Evolutionary conservation across 2,113 vertebrate genomes (phyloP).

Genomic region (Octodon degus): DNA sequence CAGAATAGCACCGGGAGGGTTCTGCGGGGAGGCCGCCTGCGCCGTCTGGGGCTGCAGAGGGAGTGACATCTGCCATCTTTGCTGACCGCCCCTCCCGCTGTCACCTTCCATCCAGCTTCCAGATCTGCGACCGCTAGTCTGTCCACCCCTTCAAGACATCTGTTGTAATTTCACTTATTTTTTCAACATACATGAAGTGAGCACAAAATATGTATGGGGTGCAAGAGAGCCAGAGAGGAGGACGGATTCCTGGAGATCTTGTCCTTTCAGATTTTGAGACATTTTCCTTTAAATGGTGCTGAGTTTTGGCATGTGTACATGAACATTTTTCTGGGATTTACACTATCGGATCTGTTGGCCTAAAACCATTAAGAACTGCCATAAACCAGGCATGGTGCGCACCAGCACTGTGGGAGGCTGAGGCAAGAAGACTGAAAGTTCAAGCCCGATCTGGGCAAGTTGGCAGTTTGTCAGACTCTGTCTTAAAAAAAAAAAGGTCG

Average conservation of each 20-base stretch:
- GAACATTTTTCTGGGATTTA: neutral
- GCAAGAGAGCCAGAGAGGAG: neutral
- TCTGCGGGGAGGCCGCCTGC: neutral
- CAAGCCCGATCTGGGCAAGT: neutral
- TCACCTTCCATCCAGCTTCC: neutral
- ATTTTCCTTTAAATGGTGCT: neutral
- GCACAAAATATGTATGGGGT: neutral
- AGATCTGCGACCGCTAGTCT: neutral
- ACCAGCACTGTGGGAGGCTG: neutral
- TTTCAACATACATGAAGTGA: neutral
- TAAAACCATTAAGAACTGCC: neutral
- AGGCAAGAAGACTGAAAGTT: neutral
- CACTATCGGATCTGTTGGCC: neutral
- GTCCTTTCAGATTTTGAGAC: neutral
- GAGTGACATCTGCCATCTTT: neutral
- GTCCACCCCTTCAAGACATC: neutral
- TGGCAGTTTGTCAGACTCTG: neutral
- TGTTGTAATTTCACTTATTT: neutral
- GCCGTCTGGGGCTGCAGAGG: neutral
- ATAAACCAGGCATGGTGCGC: neutral
- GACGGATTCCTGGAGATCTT: neutral
- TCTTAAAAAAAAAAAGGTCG: neutral
- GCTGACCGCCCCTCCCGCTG: neutral
- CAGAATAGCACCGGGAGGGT: neutral
- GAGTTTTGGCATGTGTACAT: neutral